These are phyloP conservation scores for Odontamblyopus rebecca DNA, from an alignment of 2,797 vertebrate species.

Conservation along the genomic window DNA sequence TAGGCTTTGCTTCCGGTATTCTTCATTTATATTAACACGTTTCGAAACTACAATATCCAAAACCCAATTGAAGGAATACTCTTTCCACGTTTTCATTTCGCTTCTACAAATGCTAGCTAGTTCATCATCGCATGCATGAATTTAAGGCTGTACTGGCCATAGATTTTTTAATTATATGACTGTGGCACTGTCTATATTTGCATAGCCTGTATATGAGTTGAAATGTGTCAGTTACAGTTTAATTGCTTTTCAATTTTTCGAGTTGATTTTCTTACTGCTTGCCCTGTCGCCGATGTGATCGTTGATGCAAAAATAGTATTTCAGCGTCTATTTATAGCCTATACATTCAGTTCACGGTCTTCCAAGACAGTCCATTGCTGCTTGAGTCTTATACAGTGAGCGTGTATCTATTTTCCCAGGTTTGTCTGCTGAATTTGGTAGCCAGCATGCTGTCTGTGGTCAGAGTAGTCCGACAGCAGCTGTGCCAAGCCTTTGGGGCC, in stretches of 20 bases:
- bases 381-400: constrained; percentile 31
- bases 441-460: constrained; percentile 83
- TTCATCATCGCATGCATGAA: background rate
- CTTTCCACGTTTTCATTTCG: background rate
- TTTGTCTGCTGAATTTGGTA: constrained; percentile 76
- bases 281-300: background rate
- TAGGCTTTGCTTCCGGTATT: accelerated
- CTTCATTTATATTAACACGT: accelerated
- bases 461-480: constrained; percentile 82
- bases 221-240: background rate
- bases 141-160: background rate
- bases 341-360: background rate
- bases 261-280: background rate
- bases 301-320: background rate
- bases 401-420: constrained; percentile 78
- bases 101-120: constrained; percentile 1
- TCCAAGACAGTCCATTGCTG: constrained; percentile 12
- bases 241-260: background rate
- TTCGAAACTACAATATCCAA: constrained; percentile 57
- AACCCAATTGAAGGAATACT: background rate
- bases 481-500: constrained; percentile 77
- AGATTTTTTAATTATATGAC: background rate
- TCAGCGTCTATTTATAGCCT: background rate
- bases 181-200: background rate
- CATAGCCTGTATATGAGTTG: background rate